Evolutionary conservation across 2,888 invertebrate species (phyloP).

Genomic region (Tigriopus californicus): DNA sequence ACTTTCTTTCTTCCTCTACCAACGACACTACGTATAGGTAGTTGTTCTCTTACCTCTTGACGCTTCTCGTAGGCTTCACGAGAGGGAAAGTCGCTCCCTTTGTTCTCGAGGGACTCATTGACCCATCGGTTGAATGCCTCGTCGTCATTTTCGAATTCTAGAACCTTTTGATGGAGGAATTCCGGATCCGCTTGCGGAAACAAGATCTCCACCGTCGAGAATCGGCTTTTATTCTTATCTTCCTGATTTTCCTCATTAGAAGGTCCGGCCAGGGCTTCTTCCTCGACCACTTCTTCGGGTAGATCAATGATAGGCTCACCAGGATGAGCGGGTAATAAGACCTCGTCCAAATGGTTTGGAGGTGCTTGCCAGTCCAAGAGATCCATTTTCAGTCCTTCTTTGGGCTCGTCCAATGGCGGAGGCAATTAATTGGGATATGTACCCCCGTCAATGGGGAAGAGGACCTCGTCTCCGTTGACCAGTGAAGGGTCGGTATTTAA

Average conservation of each 20-base stretch:
- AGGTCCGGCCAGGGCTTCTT: not conserved
- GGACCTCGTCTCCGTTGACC: too few relatives aligned
- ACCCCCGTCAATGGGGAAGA: too few relatives aligned
- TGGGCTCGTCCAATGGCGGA: too few relatives aligned
- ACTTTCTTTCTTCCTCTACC: too few relatives aligned
- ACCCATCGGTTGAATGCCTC: not conserved
- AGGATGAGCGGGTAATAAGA: not conserved
- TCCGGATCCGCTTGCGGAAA: conserved; percentile 6
- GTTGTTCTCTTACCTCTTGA: conserved; percentile 1
- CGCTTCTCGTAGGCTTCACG: conserved; percentile 14
- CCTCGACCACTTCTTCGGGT: not conserved
- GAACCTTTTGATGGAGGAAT: not conserved
- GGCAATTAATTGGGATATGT: too few relatives aligned
- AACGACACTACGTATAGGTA: too few relatives aligned
- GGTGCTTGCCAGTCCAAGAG: too few relatives aligned
- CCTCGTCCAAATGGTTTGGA: too few relatives aligned
- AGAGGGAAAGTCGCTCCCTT: conserved; percentile 4
- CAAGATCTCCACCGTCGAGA: not conserved
- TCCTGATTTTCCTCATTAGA: not conserved
- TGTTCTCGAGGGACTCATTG: not conserved
- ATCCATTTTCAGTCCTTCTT: too few relatives aligned
- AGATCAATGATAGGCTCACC: not conserved
- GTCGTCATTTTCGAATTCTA: not conserved
- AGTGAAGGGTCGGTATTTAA: too few relatives aligned
- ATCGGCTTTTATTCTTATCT: not conserved